Percentiles rank a stretch among this genome's conserved stretches.
These are phyloP conservation scores for Brachypodius melanocephalos DNA, from an alignment of 2,113 vertebrate species.

Conservation along the genomic window DNA sequence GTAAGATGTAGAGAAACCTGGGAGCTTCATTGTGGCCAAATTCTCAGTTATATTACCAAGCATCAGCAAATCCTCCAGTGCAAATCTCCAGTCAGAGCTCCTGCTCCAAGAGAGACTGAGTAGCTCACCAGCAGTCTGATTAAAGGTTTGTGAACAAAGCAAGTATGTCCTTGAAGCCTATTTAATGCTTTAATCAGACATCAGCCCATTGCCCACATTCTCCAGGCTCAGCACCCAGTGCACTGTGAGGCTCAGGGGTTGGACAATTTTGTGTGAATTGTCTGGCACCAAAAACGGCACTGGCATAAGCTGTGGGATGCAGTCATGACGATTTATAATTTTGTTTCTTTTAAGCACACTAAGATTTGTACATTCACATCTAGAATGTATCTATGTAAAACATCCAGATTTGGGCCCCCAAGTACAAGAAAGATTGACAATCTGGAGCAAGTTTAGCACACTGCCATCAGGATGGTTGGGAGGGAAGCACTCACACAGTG, in stretches of 20 bases:
- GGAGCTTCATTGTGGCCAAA: not conserved
- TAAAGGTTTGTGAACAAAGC: not conserved
- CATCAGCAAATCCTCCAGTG: not conserved
- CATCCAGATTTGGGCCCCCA: not conserved
- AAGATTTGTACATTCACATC: not conserved
- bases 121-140: not conserved
- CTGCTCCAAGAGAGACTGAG: not conserved
- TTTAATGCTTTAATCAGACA: not conserved
- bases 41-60: not conserved
- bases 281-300: not conserved
- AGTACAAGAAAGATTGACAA: not conserved
- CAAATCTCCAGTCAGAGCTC: not conserved
- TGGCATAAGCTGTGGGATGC: not conserved
- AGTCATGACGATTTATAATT: rapidly evolving
- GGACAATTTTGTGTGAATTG: not conserved
- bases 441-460: not conserved
- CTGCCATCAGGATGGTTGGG: not conserved
- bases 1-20: not conserved
- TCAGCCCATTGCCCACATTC: not conserved
- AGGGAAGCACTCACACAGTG: not conserved
- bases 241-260: not conserved
- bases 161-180: not conserved
- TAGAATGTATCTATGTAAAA: not conserved
- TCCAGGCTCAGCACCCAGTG: not conserved
- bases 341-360: not conserved